Conservation (phyloP, 2,797 vertebrate species). For the Arctocebus calabarensis region DNA sequence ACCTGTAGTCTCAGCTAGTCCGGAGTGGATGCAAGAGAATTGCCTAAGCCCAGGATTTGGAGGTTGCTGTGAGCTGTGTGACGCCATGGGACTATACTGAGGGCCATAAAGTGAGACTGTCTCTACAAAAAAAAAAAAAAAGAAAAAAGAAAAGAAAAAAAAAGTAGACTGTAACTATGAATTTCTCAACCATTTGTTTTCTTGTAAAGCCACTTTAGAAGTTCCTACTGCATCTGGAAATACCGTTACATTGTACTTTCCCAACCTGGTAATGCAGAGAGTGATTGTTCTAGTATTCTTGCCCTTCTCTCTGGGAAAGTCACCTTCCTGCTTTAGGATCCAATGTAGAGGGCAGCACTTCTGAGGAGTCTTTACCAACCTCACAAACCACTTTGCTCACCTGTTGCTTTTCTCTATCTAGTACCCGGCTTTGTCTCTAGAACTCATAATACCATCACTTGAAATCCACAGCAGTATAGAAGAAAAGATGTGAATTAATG, state of each 20-base stretch:
- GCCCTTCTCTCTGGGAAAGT: not conserved
- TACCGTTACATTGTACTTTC: not conserved
- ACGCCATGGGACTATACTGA: too few relatives aligned
- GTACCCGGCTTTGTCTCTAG: not conserved
- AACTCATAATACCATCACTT: not conserved
- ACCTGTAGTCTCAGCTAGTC: too few relatives aligned
- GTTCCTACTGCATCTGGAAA: not conserved
- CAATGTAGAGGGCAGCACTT: not conserved
- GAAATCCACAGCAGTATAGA: not conserved
- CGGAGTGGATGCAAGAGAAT: too few relatives aligned
- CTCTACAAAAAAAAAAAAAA: too few relatives aligned
- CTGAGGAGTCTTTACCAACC: not conserved
- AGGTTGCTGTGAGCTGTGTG: too few relatives aligned
- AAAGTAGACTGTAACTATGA: not conserved
- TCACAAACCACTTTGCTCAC: not conserved
- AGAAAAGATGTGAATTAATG: not conserved
- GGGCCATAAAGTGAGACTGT: too few relatives aligned
- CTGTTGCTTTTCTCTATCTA: not conserved
- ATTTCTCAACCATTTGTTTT: not conserved
- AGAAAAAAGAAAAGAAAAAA: too few relatives aligned
- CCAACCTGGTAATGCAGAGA: not conserved
- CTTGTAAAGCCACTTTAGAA: constrained; percentile 58
- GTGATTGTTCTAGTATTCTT: not conserved
- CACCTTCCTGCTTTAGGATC: not conserved
- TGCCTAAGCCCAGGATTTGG: too few relatives aligned